A percentile compares a stretch with the other conserved stretches of the same genome.
Evolutionary conservation across 30 jellyfish, hydroid and myxozoan species (phyloP).

Genomic region (Aurelia aurita complex sp. Pacific): DNA sequence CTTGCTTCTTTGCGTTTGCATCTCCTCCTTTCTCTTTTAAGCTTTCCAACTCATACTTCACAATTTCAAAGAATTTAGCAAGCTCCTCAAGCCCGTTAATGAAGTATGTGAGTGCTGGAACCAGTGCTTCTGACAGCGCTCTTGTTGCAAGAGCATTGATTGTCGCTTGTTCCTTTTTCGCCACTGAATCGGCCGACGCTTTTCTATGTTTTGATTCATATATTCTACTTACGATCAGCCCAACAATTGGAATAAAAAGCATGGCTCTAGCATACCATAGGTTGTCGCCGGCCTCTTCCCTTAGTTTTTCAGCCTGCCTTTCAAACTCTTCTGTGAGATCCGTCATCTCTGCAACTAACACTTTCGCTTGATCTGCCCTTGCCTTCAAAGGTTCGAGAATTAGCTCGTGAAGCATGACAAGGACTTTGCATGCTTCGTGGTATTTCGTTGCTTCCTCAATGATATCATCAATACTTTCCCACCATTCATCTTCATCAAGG

Average conservation of each 20-base stretch:
- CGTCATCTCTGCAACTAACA: slow-evolving; percentile 21
- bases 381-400: slow-evolving; percentile 10
- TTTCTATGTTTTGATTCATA: not conserved
- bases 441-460: slow-evolving; percentile 30
- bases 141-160: not conserved
- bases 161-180: not conserved
- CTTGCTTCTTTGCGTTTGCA: not conserved
- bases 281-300: not conserved
- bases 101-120: slow-evolving; percentile 24
- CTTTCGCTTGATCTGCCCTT: slow-evolving; percentile 33
- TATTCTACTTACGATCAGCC: slow-evolving; percentile 7
- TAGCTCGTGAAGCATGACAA: slow-evolving; percentile 43
- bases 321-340: slow-evolving; percentile 27
- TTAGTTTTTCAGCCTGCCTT: slow-evolving; percentile 8
- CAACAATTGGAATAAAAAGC: slow-evolving; percentile 28
- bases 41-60: slow-evolving; percentile 1
- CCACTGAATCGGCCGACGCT: not conserved
- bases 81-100: not conserved
- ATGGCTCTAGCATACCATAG: slow-evolving; percentile 40
- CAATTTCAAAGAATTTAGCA: slow-evolving; percentile 24
- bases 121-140: not conserved
- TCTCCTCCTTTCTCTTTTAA: not conserved
- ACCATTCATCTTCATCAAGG: slow-evolving; percentile 41
- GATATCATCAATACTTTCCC: slow-evolving; percentile 31
- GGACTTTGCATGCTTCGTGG: slow-evolving; percentile 41